A percentile compares a stretch with the other conserved stretches of the same genome.
phyloP scores from a whole-genome alignment of 2,888 invertebrate species.

The Esperia sulphurella region DNA sequence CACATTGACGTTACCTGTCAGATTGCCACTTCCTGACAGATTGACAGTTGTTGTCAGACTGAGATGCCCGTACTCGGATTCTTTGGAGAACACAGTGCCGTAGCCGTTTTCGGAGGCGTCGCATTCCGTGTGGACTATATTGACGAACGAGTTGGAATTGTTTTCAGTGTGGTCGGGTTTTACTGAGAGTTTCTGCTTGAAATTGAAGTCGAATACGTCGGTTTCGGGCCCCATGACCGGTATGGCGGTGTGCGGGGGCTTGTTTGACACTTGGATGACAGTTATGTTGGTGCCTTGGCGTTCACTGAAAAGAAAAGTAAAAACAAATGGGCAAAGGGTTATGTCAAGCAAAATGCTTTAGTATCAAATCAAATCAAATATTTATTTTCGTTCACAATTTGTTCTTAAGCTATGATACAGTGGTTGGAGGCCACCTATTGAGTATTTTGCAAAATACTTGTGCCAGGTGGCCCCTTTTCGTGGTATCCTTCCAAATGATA shows the following conservation, averaged over 20 bases:
- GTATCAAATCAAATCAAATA: too few species aligned
- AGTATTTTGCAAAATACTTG: too few species aligned
- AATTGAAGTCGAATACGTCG: conserved; percentile 57
- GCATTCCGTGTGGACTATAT: conserved; percentile 63
- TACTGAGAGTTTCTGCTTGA: conserved; percentile 38
- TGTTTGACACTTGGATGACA: conserved; percentile 81
- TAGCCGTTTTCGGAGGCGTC: conserved; percentile 38
- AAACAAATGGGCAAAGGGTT: too few species aligned
- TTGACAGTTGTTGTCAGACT: conserved; percentile 66
- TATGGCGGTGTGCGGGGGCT: conserved; percentile 66
- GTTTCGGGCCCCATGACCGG: conserved; percentile 54
- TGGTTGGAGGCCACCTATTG: too few species aligned
- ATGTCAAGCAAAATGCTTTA: too few species aligned
- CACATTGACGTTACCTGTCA: conserved; percentile 20
- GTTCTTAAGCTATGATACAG: too few species aligned
- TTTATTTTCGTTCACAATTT: too few species aligned
- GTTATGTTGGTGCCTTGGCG: conserved; percentile 70
- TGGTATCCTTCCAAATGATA: too few species aligned
- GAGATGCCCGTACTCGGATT: conserved; percentile 62
- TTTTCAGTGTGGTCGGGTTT: conserved; percentile 21
- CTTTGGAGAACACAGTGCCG: conserved; percentile 49
- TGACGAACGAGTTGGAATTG: conserved; percentile 37
- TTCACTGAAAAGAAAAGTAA: conserved; percentile 36
- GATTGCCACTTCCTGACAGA: conserved; percentile 31
- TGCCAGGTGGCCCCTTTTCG: too few species aligned